These are phyloP conservation scores for Thinocorus orbignyianus DNA, from an alignment of 2,113 vertebrate genomes.

Conservation along the genomic window DNA sequence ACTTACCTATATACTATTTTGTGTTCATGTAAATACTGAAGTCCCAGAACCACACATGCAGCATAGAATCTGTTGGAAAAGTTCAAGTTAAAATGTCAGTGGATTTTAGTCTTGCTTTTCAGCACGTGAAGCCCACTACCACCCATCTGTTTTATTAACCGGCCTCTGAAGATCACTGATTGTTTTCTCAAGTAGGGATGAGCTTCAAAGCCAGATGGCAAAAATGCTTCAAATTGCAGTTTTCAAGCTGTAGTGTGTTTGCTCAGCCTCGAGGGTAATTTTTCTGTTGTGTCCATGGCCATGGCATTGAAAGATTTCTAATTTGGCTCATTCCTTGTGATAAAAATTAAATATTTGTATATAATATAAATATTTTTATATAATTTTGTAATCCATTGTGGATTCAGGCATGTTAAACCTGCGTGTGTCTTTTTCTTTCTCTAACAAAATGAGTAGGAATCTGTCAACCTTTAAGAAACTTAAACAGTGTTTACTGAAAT, in stretches of 20 bases:
- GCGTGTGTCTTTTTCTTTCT: not conserved
- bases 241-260: not conserved
- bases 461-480: not conserved
- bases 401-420: not conserved
- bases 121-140: not conserved
- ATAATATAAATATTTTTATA: not conserved
- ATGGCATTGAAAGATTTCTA: not conserved
- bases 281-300: not conserved
- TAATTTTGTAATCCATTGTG: not conserved
- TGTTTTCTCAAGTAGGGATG: not conserved
- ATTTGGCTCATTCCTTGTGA: not conserved
- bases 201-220: constrained; percentile 2
- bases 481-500: not conserved
- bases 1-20: constrained; percentile 98
- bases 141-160: not conserved
- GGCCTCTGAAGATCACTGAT: not conserved
- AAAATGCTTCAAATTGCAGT: not conserved
- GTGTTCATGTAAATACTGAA: constrained; percentile 97
- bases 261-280: not conserved
- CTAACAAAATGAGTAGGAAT: not conserved
- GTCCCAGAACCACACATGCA: constrained; percentile 94
- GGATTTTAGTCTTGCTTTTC: not conserved
- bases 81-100: not conserved
- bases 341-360: not conserved
- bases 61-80: constrained; percentile 90